Conservation (phyloP, 2,113 vertebrate genomes). For the Jaculus jaculus region DNA sequence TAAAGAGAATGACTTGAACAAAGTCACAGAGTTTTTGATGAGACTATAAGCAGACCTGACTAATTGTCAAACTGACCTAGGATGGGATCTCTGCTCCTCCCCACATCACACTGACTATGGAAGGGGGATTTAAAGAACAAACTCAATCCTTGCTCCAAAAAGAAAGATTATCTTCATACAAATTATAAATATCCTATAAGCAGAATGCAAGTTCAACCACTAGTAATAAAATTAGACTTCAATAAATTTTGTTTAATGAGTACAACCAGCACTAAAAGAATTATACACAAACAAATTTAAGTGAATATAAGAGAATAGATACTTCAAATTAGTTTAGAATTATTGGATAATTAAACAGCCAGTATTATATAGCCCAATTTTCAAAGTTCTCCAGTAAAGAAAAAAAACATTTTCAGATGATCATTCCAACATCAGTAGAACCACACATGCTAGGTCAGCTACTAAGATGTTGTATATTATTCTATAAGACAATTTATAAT, state of each 20-base stretch:
- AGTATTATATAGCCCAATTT: not conserved
- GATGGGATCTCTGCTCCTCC: not conserved
- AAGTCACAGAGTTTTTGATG: not conserved
- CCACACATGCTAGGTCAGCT: not conserved
- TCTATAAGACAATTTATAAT: not conserved
- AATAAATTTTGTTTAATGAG: not conserved
- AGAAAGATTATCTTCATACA: constrained; percentile 10
- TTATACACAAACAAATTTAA: not conserved
- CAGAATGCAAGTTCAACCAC: not conserved
- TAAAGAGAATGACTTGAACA: not conserved
- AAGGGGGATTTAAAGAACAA: not conserved
- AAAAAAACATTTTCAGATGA: not conserved
- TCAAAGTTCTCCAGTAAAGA: not conserved
- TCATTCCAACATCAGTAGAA: not conserved
- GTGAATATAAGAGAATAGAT: not conserved
- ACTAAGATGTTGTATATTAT: not conserved
- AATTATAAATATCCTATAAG: not conserved
- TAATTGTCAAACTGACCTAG: not conserved
- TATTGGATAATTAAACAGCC: not conserved
- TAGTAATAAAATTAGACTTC: not conserved
- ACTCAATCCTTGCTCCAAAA: not conserved
- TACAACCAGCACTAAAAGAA: not conserved
- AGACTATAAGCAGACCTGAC: not conserved
- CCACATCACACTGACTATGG: not conserved
- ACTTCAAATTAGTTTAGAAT: not conserved